Conservation (phyloP, 2,888 invertebrate genomes). For the Megamerina dolium region DNA sequence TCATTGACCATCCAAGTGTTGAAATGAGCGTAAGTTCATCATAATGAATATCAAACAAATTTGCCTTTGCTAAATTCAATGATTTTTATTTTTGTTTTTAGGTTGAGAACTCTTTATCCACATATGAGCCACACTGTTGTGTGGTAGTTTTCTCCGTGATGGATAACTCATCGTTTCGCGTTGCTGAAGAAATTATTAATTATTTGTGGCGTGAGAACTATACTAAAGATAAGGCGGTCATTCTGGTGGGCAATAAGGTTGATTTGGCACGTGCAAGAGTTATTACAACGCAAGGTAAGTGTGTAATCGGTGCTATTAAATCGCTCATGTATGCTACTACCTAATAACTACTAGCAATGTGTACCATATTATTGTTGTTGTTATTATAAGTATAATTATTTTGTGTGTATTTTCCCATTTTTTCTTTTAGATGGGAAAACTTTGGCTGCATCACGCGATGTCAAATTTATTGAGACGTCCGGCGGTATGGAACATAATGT, state of each 20-base stretch:
- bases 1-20: constrained; percentile 81
- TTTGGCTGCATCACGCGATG: constrained; percentile 80
- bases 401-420: no score
- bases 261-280: constrained; percentile 83
- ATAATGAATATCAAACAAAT: neutral
- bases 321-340: no score
- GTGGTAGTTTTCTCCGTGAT: constrained; percentile 88
- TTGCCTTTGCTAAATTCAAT: neutral
- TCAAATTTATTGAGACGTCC: constrained; percentile 93
- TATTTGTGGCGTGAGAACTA: constrained; percentile 79
- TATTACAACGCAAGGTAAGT: constrained; percentile 73
- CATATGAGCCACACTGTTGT: constrained; percentile 89
- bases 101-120: constrained; percentile 83
- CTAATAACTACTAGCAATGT: no score
- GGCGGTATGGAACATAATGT: constrained; percentile 95
- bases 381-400: no score
- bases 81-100: constrained; percentile 37
- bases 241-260: constrained; percentile 90
- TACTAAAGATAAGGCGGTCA: constrained; percentile 76
- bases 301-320: no score
- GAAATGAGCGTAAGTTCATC: constrained; percentile 83
- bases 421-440: constrained; percentile 74
- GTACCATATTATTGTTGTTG: no score
- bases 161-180: constrained; percentile 72
- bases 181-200: constrained; percentile 78